These are phyloP conservation scores for Callinectes sapidus DNA, from an alignment of 2,888 invertebrate species.

Conservation along the genomic window DNA sequence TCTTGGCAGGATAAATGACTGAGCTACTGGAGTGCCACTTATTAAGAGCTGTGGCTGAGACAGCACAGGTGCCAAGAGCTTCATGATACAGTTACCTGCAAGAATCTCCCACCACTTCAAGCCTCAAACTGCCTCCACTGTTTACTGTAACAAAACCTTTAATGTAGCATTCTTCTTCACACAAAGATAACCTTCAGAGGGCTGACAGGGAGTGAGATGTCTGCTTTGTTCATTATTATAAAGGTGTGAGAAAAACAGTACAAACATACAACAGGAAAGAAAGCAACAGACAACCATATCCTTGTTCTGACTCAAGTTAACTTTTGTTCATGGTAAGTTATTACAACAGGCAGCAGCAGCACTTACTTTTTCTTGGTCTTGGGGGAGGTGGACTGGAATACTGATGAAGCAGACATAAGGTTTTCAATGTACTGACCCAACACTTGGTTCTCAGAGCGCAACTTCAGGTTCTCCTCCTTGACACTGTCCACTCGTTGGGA, in stretches of 20 bases:
- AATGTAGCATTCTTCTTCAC: conserved; percentile 30
- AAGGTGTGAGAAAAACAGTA: background rate
- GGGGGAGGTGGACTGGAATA: conserved; percentile 73
- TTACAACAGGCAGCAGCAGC: background rate
- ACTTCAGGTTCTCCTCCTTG: conserved; percentile 97
- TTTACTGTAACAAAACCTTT: conserved; percentile 51
- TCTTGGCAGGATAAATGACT: conserved; percentile 17
- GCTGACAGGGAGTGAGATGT: background rate
- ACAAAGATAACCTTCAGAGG: background rate
- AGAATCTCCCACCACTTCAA: conserved; percentile 40
- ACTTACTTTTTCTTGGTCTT: conserved; percentile 73
- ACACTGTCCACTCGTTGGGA: conserved; percentile 98
- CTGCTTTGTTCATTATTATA: background rate
- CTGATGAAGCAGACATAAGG: conserved; percentile 82
- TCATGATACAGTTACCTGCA: background rate
- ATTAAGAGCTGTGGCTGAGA: background rate
- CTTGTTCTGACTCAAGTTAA: background rate
- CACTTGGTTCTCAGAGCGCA: conserved; percentile 98
- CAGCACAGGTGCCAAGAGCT: background rate
- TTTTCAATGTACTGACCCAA: conserved; percentile 99
- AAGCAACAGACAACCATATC: background rate
- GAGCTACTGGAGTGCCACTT: background rate
- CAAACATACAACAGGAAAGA: background rate
- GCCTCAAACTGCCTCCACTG: conserved; percentile 58
- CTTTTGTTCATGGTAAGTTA: background rate